Conservation (phyloP, 2,888 invertebrate genomes). For the Plebejus anna region DNA sequence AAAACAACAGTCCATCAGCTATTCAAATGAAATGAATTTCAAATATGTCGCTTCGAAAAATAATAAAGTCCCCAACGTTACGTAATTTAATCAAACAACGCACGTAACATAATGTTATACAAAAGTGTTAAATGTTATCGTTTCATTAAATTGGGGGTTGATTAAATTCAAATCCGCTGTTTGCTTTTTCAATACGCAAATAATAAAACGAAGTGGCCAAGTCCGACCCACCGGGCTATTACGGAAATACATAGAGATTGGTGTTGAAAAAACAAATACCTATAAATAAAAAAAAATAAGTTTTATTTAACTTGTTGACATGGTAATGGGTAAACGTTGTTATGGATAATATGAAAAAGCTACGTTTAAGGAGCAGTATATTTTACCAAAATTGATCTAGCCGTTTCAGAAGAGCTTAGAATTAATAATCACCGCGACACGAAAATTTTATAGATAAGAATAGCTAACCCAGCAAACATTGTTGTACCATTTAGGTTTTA, state of each 20-base stretch:
- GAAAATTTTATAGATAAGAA: too few species aligned
- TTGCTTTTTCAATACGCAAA: slow-evolving; percentile 47
- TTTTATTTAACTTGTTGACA: too few species aligned
- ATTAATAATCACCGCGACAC: too few species aligned
- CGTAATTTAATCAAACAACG: slow-evolving; percentile 27
- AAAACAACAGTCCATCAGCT: background rate
- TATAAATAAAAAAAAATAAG: too few species aligned
- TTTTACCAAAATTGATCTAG: too few species aligned
- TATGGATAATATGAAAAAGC: too few species aligned
- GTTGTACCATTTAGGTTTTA: too few species aligned
- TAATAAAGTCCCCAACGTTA: slow-evolving; percentile 15
- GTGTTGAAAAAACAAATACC: background rate
- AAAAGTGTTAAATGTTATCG: slow-evolving; percentile 40
- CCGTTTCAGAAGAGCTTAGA: too few species aligned
- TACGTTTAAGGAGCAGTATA: too few species aligned
- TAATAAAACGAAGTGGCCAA: slow-evolving; percentile 49
- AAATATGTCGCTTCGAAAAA: background rate
- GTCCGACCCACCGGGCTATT: background rate
- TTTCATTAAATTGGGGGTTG: slow-evolving; percentile 43
- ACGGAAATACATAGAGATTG: background rate
- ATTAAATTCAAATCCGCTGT: slow-evolving; percentile 58
- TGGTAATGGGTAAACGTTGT: too few species aligned
- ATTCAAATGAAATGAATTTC: background rate
- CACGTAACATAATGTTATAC: slow-evolving; percentile 8
- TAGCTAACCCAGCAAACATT: too few species aligned